These are phyloP conservation scores for Peucedramus taeniatus DNA, from an alignment of 2,113 vertebrate species.

Conservation along the genomic window DNA sequence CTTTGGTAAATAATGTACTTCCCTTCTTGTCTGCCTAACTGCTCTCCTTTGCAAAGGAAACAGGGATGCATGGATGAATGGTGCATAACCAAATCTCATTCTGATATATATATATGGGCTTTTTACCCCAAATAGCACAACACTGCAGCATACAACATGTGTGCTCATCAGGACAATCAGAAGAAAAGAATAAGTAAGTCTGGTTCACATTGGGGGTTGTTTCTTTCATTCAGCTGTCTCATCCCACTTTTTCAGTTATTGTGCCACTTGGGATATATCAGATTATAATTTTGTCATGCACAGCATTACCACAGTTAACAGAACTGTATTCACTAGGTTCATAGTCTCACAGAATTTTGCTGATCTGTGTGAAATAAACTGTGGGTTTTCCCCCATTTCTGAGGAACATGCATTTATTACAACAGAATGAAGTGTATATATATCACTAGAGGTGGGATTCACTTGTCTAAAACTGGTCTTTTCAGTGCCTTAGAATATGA, in stretches of 20 bases:
- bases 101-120: background rate
- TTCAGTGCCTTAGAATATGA: background rate
- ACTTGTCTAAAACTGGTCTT: background rate
- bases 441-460: background rate
- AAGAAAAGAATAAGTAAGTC: background rate
- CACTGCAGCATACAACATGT: background rate
- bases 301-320: background rate
- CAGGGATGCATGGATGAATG: background rate
- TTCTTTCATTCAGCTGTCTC: background rate
- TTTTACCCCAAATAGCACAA: background rate
- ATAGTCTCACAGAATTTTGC: background rate
- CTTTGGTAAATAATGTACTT: background rate
- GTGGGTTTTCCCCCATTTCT: background rate
- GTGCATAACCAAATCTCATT: background rate
- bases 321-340: background rate
- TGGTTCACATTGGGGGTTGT: background rate
- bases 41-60: background rate
- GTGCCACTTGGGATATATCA: background rate
- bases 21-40: background rate
- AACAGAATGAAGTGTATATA: background rate
- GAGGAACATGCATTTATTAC: background rate
- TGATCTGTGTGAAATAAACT: background rate
- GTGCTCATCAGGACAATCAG: background rate
- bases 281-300: background rate
- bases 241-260: background rate